Base-by-base conservation (phyloP, 2,113 vertebrate genomes). In the Holacanthus passer region DNA sequence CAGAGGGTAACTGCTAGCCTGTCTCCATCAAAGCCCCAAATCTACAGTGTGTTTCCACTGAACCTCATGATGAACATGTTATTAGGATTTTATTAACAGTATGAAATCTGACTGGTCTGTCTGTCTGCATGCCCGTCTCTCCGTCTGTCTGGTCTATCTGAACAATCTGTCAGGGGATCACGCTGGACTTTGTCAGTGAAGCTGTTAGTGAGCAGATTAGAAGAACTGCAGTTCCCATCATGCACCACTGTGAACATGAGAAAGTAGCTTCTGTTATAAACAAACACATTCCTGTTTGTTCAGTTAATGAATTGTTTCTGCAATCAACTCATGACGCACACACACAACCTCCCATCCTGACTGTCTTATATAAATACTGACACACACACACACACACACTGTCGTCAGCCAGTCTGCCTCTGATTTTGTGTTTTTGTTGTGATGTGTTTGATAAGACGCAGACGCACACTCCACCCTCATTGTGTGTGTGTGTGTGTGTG, bases 381-480 rank as follows among this genome's bases (percentile, higher is more conserved):
- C 39, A 77, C 45, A 41, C 31, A 47, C 37, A 35, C 53, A 32
- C n/a, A 55, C 41, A 11, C 67, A 41, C 56, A 16, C 27, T 9
- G 77, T 65, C 73, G 68, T 77, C 86, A 47, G 39, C 13, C 75
- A 56, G 75, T 82, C 89, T 88, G 76, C 19, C 27, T 29, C 19
- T 2, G 29, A 13, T 47, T 43, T 47, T 48, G 45, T 73, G 73
- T 84, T 69, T 41, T 37, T 65, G 70, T 58, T 73, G 27, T 41
- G 77, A 84, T 81, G 68, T 20, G n/a, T 29, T 5, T 73, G 87
- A 91, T 91, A 88, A 80, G 35, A 69, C 1, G 2, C 29, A 55
- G 1, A 77, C 41, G 35, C 56, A 71, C 55, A 71, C 78, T 7
- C 63, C 55, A 35, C 48, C 48, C 27, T 63, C 35, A 16, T 35